Evolutionary conservation across 2,113 vertebrate species (phyloP).

Genomic region (Prunella fulvescens): DNA sequence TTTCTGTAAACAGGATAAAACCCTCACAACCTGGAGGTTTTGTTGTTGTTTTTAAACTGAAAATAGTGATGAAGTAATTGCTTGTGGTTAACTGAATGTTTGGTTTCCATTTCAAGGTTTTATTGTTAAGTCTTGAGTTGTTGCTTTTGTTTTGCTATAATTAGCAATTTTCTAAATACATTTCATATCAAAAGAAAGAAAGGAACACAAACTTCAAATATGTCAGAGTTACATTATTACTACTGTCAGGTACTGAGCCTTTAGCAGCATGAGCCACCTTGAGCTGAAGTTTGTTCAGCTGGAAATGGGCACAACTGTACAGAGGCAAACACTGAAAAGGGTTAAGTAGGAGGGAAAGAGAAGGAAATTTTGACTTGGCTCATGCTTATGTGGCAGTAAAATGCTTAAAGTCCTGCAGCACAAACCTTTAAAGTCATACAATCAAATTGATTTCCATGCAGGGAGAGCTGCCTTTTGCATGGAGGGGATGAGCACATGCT

Average conservation of each 20-base stretch:
- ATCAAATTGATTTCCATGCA: neutral
- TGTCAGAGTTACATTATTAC: neutral
- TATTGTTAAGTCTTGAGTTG: neutral
- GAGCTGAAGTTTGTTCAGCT: neutral
- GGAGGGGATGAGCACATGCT: neutral
- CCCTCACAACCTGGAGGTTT: neutral
- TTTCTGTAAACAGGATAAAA: neutral
- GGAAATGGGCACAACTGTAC: neutral
- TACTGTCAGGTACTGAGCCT: neutral
- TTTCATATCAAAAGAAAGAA: neutral
- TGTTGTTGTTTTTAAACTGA: neutral
- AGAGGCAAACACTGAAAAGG: neutral
- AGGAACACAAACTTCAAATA: neutral
- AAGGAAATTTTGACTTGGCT: neutral
- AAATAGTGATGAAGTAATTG: neutral
- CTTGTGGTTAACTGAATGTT: neutral
- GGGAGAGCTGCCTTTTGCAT: neutral
- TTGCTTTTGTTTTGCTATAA: neutral
- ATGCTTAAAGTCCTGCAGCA: neutral
- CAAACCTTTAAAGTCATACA: neutral
- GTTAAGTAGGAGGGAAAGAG: neutral
- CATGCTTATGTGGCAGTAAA: neutral
- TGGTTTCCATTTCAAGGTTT: neutral
- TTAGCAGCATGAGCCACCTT: neutral
- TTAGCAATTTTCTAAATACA: neutral